These are phyloP conservation scores for Psettodes erumei DNA, from an alignment of 2,113 vertebrate species.

Conservation along the genomic window DNA sequence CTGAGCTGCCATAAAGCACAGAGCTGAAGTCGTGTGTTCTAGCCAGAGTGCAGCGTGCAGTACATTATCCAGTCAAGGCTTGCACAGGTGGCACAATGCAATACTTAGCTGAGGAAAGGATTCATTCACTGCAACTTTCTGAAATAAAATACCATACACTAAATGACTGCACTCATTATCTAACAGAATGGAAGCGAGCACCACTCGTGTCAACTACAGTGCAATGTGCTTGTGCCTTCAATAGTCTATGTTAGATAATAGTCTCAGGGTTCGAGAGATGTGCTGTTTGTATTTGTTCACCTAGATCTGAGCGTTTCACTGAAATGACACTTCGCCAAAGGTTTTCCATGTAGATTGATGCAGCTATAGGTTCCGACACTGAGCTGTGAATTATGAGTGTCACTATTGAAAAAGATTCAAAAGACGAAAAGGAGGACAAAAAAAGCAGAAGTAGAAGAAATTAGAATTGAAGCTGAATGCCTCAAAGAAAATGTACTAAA, in stretches of 20 bases:
- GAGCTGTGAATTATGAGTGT: constrained; percentile 20
- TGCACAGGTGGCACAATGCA: constrained; percentile 7
- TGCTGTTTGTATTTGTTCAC: constrained; percentile 32
- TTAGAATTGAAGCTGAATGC: constrained; percentile 7
- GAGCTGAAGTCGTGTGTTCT: constrained; percentile 1
- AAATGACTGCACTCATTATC: constrained; percentile 9
- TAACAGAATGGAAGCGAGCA: constrained; percentile 2
- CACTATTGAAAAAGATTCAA: constrained; percentile 13
- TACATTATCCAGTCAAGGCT: constrained; percentile 33
- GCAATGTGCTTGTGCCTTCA: constrained; percentile 31
- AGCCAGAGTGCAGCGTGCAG: background rate
- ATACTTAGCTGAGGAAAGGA: background rate
- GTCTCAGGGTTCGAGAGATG: constrained; percentile 23
- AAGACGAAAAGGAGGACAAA: constrained; percentile 11
- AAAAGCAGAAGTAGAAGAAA: background rate
- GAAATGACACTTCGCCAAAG: constrained; percentile 20
- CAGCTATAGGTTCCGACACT: background rate
- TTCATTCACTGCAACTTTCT: constrained; percentile 7
- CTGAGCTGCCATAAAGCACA: constrained; percentile 12
- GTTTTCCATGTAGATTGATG: constrained; percentile 10
- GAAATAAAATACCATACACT: constrained; percentile 6
- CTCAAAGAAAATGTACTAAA: constrained; percentile 2
- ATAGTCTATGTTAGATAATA: constrained; percentile 31
- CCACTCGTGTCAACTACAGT: background rate
- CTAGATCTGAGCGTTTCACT: constrained; percentile 23